Evolutionary conservation across 2,888 invertebrate species (phyloP).

Genomic region (Diaphora mendica): DNA sequence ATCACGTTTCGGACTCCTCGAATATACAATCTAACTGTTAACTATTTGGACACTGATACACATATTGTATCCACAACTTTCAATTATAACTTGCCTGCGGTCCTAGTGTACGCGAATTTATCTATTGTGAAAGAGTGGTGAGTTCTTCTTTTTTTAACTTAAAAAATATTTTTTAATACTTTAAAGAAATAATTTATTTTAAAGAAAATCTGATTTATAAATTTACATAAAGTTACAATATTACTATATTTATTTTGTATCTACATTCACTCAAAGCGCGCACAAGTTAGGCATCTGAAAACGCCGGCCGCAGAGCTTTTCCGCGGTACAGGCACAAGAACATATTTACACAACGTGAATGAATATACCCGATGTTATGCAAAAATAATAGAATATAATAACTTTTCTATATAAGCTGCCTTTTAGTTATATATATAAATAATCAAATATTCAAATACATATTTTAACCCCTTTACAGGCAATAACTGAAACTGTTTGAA

Average conservation of each 20-base stretch:
- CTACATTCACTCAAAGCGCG: constrained; percentile 42
- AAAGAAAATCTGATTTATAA: constrained; percentile 1
- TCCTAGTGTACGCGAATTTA: constrained; percentile 70
- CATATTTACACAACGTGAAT: constrained; percentile 27
- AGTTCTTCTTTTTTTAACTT: constrained; percentile 56
- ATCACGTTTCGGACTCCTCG: constrained; percentile 73
- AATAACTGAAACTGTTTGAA: not conserved
- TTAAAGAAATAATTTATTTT: constrained; percentile 8
- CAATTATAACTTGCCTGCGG: constrained; percentile 61
- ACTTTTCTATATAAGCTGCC: not conserved
- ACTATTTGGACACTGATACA: constrained; percentile 74
- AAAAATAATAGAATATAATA: constrained; percentile 9
- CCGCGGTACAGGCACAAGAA: constrained; percentile 57
- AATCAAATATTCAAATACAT: not conserved
- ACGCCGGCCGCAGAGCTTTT: constrained; percentile 76
- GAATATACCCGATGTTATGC: constrained; percentile 11
- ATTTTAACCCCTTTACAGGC: not conserved
- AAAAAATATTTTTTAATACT: constrained; percentile 20
- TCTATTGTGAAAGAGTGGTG: constrained; percentile 72
- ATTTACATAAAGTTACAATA: not conserved
- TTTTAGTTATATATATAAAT: not conserved
- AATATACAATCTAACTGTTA: constrained; percentile 60
- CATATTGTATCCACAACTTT: constrained; percentile 63
- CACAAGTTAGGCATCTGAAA: constrained; percentile 66
- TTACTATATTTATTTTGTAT: constrained; percentile 10